A percentile compares a stretch with the other conserved stretches of the same genome.
Evolutionary conservation across 1,140 invertebrate species (phyloP).

Genomic region (Tachypleus tridentatus): DNA sequence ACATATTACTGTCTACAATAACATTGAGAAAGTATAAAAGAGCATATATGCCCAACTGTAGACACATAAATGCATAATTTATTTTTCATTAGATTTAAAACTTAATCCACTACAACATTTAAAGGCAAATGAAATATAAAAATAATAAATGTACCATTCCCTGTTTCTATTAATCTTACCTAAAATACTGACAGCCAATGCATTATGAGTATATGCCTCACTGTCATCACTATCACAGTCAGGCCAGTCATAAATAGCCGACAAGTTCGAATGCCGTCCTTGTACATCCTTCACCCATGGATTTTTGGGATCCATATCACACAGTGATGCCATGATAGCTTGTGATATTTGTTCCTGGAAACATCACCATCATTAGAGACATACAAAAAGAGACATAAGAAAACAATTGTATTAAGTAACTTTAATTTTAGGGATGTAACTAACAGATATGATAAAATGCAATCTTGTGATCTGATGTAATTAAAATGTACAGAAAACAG

Average conservation of each 20-base stretch:
- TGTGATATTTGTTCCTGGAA: slow-evolving; percentile 34
- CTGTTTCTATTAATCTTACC: slow-evolving; percentile 17
- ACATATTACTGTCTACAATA: no score
- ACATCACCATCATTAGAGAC: neutral
- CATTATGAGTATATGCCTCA: slow-evolving; percentile 25
- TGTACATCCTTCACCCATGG: slow-evolving; percentile 44
- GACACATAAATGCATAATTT: no score
- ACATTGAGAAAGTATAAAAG: no score
- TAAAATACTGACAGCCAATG: slow-evolving; percentile 28
- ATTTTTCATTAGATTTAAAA: no score
- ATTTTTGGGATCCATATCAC: slow-evolving; percentile 41
- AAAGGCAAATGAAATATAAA: neutral
- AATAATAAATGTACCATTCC: no score
- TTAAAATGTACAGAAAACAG: no score
- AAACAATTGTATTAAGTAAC: no score
- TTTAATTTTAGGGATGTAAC: slow-evolving; percentile 6
- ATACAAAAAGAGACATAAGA: no score
- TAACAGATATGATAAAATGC: slow-evolving; percentile 7
- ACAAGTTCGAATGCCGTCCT: slow-evolving; percentile 43
- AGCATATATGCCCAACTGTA: no score
- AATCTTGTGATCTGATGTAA: neutral
- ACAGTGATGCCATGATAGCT: slow-evolving; percentile 39
- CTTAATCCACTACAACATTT: no score
- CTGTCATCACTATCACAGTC: slow-evolving; percentile 47
- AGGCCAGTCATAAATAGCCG: slow-evolving; percentile 48